Evolutionary conservation across 2,888 invertebrate genomes (phyloP).

Genomic region (Nomada hirtipes): DNA sequence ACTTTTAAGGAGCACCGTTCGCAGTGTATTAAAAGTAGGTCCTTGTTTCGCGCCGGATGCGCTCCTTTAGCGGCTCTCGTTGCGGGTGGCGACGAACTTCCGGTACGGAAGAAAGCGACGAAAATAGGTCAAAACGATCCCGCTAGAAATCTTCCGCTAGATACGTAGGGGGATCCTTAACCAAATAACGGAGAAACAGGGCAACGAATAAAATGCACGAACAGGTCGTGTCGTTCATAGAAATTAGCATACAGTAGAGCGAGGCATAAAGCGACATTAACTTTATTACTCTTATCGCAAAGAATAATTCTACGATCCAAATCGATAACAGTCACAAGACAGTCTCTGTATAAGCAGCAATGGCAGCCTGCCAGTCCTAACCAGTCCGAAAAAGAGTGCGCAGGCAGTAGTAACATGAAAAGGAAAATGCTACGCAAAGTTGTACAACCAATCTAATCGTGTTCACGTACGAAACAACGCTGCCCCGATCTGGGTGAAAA

Average conservation of each 20-base stretch:
- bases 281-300: slow-evolving; percentile 3
- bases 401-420: background rate
- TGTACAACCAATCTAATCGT: slow-evolving; percentile 9
- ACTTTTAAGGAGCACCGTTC: slow-evolving; percentile 36
- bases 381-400: slow-evolving; percentile 19
- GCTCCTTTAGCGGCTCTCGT: slow-evolving; percentile 69
- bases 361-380: background rate
- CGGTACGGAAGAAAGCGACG: slow-evolving; percentile 47
- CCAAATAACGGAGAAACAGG: background rate
- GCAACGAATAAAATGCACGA: background rate
- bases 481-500: slow-evolving; percentile 37
- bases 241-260: background rate
- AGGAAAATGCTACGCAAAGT: slow-evolving; percentile 30
- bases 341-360: slow-evolving; percentile 7
- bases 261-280: background rate
- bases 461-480: background rate
- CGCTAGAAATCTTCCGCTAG: slow-evolving; percentile 9
- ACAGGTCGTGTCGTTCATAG: background rate
- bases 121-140: slow-evolving; percentile 51
- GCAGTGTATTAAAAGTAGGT: slow-evolving; percentile 35
- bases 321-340: slow-evolving; percentile 16
- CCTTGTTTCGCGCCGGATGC: slow-evolving; percentile 66
- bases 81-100: slow-evolving; percentile 62
- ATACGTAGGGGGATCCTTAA: background rate
- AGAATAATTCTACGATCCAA: slow-evolving; percentile 6